phyloP scores from a whole-genome alignment of 1,140 invertebrate species.

The Brachionus plicatilis region DNA sequence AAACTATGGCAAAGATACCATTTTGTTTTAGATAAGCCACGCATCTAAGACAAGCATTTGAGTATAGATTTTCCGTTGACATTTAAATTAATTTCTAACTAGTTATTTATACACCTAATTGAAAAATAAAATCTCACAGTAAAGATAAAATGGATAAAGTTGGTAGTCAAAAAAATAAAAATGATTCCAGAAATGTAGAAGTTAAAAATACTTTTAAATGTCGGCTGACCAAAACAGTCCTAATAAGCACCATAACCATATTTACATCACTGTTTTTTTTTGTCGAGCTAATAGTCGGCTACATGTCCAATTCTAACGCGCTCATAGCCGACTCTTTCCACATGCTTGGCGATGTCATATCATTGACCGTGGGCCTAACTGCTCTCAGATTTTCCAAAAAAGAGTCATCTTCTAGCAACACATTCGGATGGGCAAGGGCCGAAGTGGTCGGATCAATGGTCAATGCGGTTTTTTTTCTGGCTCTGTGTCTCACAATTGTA shows the following conservation, averaged over 20 bases:
- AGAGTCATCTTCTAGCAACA: slow-evolving; percentile 54
- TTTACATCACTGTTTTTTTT: slow-evolving; percentile 53
- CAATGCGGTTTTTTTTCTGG: slow-evolving; percentile 60
- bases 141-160: too few relatives aligned
- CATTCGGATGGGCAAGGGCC: slow-evolving; percentile 61
- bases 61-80: too few relatives aligned
- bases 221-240: not conserved
- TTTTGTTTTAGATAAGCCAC: too few relatives aligned
- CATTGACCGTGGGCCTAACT: slow-evolving; percentile 57
- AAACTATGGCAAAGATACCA: too few relatives aligned
- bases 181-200: too few relatives aligned
- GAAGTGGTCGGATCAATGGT: slow-evolving; percentile 61
- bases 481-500: slow-evolving; percentile 61
- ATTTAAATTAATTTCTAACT: too few relatives aligned
- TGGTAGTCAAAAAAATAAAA: too few relatives aligned
- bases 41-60: too few relatives aligned
- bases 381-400: slow-evolving; percentile 48
- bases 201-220: not conserved
- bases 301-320: slow-evolving; percentile 60
- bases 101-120: too few relatives aligned
- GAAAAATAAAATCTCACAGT: too few relatives aligned
- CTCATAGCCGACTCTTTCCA: slow-evolving; percentile 61
- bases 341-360: slow-evolving; percentile 61
- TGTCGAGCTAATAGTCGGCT: slow-evolving; percentile 60
- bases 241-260: not conserved